Conservation (phyloP, 2,113 vertebrate species). For the Heliornis fulica region DNA sequence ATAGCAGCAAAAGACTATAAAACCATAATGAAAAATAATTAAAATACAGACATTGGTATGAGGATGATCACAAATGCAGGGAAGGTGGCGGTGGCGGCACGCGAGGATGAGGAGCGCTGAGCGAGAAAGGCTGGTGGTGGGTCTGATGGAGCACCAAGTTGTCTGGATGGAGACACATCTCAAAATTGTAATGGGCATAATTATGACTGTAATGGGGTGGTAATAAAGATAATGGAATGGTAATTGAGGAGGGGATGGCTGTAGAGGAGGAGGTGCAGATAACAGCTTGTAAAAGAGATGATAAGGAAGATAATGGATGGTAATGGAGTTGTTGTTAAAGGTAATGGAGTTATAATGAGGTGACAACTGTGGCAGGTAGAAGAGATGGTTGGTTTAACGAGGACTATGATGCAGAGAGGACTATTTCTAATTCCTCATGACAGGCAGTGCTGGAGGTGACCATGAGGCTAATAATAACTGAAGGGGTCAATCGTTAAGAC, state of each 20-base stretch:
- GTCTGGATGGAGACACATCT: slow-evolving; percentile 37
- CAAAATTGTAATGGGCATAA: slow-evolving; percentile 69
- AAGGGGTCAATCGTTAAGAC: slow-evolving; percentile 26
- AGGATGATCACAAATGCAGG: not conserved
- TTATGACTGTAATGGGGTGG: slow-evolving; percentile 70
- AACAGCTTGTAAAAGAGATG: slow-evolving; percentile 60
- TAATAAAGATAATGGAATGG: slow-evolving; percentile 75
- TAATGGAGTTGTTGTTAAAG: slow-evolving; percentile 67
- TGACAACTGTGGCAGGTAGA: slow-evolving; percentile 9
- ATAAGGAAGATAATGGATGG: slow-evolving; percentile 69
- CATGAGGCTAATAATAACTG: slow-evolving; percentile 9
- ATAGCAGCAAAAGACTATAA: slow-evolving; percentile 1
- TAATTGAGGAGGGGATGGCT: slow-evolving; percentile 74
- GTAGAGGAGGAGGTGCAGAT: slow-evolving; percentile 69
- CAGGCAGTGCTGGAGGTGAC: slow-evolving; percentile 31
- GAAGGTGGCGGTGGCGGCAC: not conserved
- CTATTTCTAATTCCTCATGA: not conserved
- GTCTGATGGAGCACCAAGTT: not conserved
- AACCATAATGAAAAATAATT: slow-evolving; percentile 38
- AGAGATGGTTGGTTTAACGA: slow-evolving; percentile 49
- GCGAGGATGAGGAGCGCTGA: not conserved
- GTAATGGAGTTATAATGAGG: slow-evolving; percentile 78
- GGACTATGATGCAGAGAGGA: slow-evolving; percentile 9
- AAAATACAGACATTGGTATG: not conserved
- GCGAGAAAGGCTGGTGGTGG: not conserved